These are phyloP conservation scores for Meda fulgida DNA, from an alignment of 2,797 vertebrate species.

Conservation along the genomic window DNA sequence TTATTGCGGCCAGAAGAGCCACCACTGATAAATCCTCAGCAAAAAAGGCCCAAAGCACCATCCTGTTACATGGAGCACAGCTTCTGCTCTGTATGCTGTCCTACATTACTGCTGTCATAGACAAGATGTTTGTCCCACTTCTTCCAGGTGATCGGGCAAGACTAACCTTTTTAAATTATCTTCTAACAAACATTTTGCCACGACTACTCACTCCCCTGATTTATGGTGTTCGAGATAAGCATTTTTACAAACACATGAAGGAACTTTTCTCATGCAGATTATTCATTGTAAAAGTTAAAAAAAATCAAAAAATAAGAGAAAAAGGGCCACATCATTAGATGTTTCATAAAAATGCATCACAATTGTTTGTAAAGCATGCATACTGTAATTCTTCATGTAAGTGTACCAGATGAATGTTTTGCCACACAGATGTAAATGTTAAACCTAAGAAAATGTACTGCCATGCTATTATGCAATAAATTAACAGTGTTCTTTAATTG, in stretches of 20 bases:
- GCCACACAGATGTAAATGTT: background rate
- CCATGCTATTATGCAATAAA: background rate
- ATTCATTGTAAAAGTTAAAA: constrained; percentile 38
- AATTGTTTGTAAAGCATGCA: background rate
- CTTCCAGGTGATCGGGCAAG: constrained; percentile 52
- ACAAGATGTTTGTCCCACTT: background rate
- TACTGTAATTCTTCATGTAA: background rate
- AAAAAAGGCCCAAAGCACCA: constrained; percentile 70
- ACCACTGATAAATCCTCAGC: constrained; percentile 55
- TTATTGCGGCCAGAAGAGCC: constrained; percentile 55
- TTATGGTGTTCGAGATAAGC: constrained; percentile 72
- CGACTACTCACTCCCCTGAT: constrained; percentile 72
- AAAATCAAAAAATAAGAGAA: background rate
- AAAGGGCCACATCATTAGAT: background rate
- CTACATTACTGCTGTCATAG: constrained; percentile 56
- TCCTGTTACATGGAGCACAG: constrained; percentile 72
- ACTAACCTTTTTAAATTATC: constrained; percentile 58
- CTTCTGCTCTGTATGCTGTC: constrained; percentile 68
- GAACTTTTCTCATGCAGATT: constrained; percentile 48
- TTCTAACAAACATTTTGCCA: constrained; percentile 66
- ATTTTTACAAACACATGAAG: constrained; percentile 61
- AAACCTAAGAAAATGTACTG: background rate
- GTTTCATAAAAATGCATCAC: background rate
- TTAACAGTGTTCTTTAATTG: background rate
- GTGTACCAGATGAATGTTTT: background rate